Conservation (phyloP, 2,797 vertebrate species). For the Sarcophilus harrisii region DNA sequence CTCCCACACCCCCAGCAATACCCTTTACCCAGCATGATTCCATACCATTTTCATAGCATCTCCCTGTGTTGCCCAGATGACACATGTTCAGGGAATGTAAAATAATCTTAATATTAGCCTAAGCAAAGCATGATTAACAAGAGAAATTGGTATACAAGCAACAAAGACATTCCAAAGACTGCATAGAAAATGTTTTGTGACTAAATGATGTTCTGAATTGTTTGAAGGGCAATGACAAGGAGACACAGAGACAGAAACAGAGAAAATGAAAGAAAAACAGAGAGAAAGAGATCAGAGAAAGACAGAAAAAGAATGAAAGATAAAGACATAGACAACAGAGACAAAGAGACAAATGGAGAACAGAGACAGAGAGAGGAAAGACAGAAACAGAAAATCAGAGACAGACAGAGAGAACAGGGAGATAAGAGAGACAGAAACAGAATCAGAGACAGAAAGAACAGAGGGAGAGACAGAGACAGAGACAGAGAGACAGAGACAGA, state of each 20-base stretch:
- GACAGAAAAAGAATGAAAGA: too few relatives aligned
- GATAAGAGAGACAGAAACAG: too few relatives aligned
- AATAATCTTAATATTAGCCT: neutral
- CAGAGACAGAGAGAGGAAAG: too few relatives aligned
- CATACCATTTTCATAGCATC: neutral
- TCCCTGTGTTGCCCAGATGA: neutral
- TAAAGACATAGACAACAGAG: neutral
- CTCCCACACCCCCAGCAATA: neutral
- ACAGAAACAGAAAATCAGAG: too few relatives aligned
- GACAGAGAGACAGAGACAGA: too few relatives aligned
- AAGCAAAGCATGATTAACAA: constrained; percentile 29
- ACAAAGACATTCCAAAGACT: neutral
- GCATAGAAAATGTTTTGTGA: neutral
- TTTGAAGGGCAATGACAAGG: neutral
- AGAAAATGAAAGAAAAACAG: neutral
- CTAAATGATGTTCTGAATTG: neutral
- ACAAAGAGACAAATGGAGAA: neutral
- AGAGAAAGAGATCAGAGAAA: neutral
- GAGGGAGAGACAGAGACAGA: too few relatives aligned
- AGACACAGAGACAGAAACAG: neutral
- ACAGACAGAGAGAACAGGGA: too few relatives aligned
- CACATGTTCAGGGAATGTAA: neutral
- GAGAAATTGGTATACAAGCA: neutral
- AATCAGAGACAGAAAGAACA: too few relatives aligned
- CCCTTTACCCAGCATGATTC: neutral